Conservation (phyloP, 2,797 vertebrate species). For the Gobionotothen gibberifrons region DNA sequence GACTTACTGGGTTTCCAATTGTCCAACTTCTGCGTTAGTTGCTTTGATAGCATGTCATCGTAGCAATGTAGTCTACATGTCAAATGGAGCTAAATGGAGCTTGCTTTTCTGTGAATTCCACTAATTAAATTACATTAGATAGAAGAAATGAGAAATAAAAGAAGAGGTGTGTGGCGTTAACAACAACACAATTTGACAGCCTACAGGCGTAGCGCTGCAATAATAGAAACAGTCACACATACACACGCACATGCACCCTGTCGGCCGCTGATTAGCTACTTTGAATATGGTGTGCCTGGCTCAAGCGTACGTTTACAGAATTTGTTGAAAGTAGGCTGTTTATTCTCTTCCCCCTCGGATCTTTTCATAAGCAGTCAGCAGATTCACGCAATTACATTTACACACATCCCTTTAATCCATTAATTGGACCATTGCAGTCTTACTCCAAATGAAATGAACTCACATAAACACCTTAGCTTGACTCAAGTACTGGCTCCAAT, state of each 20-base stretch:
- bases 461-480: constrained; percentile 70
- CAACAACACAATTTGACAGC: not conserved
- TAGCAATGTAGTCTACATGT: not conserved
- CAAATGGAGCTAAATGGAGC: not conserved
- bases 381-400: constrained; percentile 72
- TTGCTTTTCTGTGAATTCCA: not conserved
- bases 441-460: constrained; percentile 76
- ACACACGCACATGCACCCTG: not conserved
- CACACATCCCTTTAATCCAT: constrained; percentile 73
- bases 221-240: not conserved
- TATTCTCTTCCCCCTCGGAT: constrained; percentile 40
- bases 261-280: not conserved
- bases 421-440: constrained; percentile 69
- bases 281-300: not conserved
- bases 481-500: constrained; percentile 60
- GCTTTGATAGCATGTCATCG: not conserved
- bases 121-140: not conserved
- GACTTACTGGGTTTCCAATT: not conserved
- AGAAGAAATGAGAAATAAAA: constrained; percentile 1
- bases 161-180: not conserved
- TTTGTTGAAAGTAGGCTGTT: constrained; percentile 49
- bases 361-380: constrained; percentile 65
- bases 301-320: constrained; percentile 18
- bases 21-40: not conserved
- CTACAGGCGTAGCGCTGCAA: not conserved